Base-by-base conservation (phyloP, 2,797 vertebrate genomes). In the Apogon talboti region DNA sequence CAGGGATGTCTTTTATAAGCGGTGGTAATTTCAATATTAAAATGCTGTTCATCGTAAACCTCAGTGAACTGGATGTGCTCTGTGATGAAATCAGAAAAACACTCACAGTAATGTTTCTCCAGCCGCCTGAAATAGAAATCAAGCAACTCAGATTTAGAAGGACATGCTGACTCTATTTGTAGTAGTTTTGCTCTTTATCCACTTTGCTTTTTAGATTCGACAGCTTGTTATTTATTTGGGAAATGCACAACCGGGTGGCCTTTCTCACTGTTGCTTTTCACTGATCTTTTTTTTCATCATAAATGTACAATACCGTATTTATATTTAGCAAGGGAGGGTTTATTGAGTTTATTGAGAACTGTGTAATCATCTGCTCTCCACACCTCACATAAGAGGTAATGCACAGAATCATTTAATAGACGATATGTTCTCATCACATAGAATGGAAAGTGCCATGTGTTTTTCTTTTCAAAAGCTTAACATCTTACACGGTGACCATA, bases 11-110 rank as follows among this genome's bases (percentile, higher is more conserved):
- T 64, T 69, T 19, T 62, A 52, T 53, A 54, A 58, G 7, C 9
- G 38, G 57, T 50, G 33, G 30, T 12, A 11, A 71, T 52, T 55
- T 71, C 24, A 64, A 71, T 58, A 75, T 58, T 72, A 15, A 60
- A 63, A 61, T 42, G 44, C 21, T 40, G 4, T 40, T 73, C 18
- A 60, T 74, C 59, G 56, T 72, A 66, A 56, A 7, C 30, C 18
- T 37, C 9, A 6, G 41, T 46, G 50, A 52, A 74, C 67, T 65
- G 48, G 53, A 61, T 10, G 2, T 49, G 48, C 16, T 56, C 52
- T 13, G 1, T 12, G 64, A 74, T 66, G 6, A 21, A 74, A 58
- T 59, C 13, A 50, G 1, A 64, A 33, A 59, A 35, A 35, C 33
- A 35, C 33, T 35, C 9, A 10, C 8, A 8, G 3, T 35, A 9